Base-by-base conservation (phyloP, 2,113 vertebrate species). In the Furnarius figulus region DNA sequence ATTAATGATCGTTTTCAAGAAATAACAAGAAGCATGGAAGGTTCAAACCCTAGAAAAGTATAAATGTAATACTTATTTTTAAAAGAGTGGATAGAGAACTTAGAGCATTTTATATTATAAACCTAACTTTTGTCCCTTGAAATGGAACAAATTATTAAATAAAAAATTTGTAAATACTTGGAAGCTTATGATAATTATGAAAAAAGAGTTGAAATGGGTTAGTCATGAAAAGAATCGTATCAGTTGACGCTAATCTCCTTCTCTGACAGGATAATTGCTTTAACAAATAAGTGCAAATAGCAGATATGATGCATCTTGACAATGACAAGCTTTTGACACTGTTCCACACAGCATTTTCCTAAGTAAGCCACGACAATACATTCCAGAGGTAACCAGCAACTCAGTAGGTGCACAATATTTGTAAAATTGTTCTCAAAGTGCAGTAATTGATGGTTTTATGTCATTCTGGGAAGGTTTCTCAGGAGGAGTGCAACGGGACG, bases 201-300 rank as follows among this genome's bases (percentile, higher is more conserved):
- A 81, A 81, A 46, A 76, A 4, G 5, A 91, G 37, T 73, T 12
- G 0, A 76, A 91, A 94, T 42, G 23, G 18, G 63, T 92, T 92
- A 85, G 53, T 93, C 75, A 86, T 80, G 14, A 94, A 84, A 92
- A 88, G 44, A 92, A 62, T 59, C 20, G 1, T 80, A 93, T 70
- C 63, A 66, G 40, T 49, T 91, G 90, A 85, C 22, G 18, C 21
- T 83, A 90, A 86, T 86, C 67, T 80, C 63, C 59, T 91, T 49
- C 55, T 80, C 63, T 95, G 92, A 94, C 88, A 95, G 67, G 33
- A 22, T 88, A 94, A 97, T 88, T 92, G 59, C 50, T 80, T 63
- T 50, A 42, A 79, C 82, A 92, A 93, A 66, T 90, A 90, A 90
- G 67, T 84, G 83, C 58, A 90, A 94, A 82, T 72, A 85, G 94